These are phyloP conservation scores for Riparia riparia DNA, from an alignment of 2,113 vertebrate genomes.

Conservation along the genomic window DNA sequence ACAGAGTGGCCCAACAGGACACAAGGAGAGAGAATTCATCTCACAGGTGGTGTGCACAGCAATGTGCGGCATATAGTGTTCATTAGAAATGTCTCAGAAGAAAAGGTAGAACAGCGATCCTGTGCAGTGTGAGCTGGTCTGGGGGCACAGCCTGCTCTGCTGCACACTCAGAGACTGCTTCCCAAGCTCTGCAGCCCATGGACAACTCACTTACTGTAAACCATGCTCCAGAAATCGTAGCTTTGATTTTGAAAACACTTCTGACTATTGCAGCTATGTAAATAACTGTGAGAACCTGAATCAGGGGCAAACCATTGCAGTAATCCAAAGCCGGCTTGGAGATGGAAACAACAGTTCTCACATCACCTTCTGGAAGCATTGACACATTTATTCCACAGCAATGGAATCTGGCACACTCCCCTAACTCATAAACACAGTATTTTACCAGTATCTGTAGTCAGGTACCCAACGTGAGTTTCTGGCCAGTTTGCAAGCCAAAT, in stretches of 20 bases:
- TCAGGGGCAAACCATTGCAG: not conserved
- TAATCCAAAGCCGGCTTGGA: not conserved
- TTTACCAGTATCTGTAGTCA: not conserved
- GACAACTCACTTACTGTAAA: not conserved
- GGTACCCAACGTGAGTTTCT: not conserved
- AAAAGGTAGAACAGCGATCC: not conserved
- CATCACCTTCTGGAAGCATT: not conserved
- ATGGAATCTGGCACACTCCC: not conserved
- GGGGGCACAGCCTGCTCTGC: not conserved
- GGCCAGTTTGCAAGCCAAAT: not conserved
- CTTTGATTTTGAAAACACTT: not conserved
- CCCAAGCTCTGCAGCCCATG: not conserved
- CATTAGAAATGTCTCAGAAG: not conserved
- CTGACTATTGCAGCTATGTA: not conserved
- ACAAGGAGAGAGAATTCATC: not conserved
- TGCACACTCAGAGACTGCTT: not conserved
- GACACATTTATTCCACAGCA: not conserved
- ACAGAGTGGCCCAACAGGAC: not conserved
- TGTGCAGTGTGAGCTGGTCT: not conserved
- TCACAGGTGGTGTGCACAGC: accelerated
- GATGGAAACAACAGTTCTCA: not conserved
- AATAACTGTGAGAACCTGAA: not conserved
- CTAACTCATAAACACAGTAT: not conserved
- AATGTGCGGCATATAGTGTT: not conserved
- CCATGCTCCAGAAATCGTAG: not conserved